A percentile compares a stretch with the other conserved stretches of the same genome.
Evolutionary conservation across 2,113 vertebrate species (phyloP).

Genomic region (Pomatostomus ruficeps): DNA sequence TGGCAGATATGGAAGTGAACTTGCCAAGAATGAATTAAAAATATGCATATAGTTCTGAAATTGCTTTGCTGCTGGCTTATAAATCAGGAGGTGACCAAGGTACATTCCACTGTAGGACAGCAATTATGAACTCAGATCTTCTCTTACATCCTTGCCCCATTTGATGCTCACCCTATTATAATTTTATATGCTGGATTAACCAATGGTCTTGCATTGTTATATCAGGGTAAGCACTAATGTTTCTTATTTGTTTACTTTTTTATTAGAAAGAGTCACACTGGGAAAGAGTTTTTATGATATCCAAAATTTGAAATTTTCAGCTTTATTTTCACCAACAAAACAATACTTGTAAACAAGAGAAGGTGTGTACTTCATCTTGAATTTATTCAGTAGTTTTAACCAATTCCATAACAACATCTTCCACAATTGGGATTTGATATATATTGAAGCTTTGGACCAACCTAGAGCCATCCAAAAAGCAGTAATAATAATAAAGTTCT

Average conservation of each 20-base stretch:
- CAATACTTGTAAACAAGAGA: not conserved
- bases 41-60: not conserved
- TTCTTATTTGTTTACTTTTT: not conserved
- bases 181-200: not conserved
- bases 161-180: not conserved
- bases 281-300: not conserved
- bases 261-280: not conserved
- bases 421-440: not conserved
- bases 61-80: not conserved
- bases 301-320: not conserved
- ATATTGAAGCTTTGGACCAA: not conserved
- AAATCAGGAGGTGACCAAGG: not conserved
- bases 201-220: not conserved
- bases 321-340: not conserved
- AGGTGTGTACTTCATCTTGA: not conserved
- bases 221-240: not conserved
- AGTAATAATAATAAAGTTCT: not conserved
- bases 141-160: not conserved
- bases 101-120: not conserved
- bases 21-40: slow-evolving; percentile 16
- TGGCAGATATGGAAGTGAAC: not conserved
- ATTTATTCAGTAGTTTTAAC: not conserved
- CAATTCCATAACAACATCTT: not conserved
- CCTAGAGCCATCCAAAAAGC: not conserved
- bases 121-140: not conserved